Evolutionary conservation across 2,888 invertebrate genomes (phyloP).

Genomic region (Lymantria dispar): DNA sequence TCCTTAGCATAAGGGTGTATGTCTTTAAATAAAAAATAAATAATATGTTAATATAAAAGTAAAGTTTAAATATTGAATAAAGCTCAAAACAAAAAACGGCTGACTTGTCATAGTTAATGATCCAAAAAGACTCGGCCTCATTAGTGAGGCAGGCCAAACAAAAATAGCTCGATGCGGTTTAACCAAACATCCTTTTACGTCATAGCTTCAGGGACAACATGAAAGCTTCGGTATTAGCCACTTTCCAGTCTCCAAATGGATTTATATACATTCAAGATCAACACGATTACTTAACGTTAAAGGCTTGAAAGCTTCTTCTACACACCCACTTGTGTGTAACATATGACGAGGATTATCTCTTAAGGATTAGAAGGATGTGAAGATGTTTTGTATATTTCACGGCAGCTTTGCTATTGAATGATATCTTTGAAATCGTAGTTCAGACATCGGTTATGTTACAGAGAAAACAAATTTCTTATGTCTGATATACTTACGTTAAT

Average conservation of each 20-base stretch:
- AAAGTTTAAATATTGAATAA: too few relatives aligned
- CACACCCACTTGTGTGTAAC: neutral
- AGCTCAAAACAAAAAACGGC: too few relatives aligned
- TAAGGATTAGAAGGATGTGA: too few relatives aligned
- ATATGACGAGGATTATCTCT: neutral
- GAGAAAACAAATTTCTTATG: too few relatives aligned
- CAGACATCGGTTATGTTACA: too few relatives aligned
- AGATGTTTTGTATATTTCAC: too few relatives aligned
- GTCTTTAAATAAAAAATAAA: too few relatives aligned
- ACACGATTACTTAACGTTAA: neutral
- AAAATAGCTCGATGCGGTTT: constrained; percentile 41
- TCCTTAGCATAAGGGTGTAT: too few relatives aligned
- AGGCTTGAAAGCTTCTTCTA: neutral
- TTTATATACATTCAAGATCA: neutral
- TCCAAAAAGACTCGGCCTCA: constrained; percentile 28
- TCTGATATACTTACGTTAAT: too few relatives aligned
- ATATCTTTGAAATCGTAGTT: too few relatives aligned
- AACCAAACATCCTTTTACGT: constrained; percentile 57
- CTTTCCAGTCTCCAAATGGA: constrained; percentile 6
- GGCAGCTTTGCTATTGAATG: too few relatives aligned
- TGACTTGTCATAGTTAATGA: neutral
- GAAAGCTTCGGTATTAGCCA: constrained; percentile 17
- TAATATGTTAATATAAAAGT: too few relatives aligned
- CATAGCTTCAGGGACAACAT: constrained; percentile 31
- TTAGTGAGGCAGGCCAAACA: constrained; percentile 33